Conservation (phyloP, 2,888 invertebrate species). For the Monopis laevigella region DNA sequence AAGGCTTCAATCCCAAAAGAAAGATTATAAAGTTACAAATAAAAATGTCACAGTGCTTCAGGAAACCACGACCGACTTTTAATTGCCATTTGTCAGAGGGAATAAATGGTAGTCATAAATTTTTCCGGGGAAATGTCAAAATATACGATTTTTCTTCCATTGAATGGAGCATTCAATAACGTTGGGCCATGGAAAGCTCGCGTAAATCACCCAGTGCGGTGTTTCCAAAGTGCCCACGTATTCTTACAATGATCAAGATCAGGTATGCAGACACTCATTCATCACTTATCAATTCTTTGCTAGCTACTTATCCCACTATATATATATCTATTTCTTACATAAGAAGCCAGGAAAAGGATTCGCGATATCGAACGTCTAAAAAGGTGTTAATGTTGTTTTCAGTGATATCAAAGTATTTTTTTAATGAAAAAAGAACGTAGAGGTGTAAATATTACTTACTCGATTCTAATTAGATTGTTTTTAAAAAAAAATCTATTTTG, state of each 20-base stretch:
- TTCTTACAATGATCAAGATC: slow-evolving; percentile 4
- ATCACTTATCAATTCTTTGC: no score
- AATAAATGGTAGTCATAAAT: slow-evolving; percentile 54
- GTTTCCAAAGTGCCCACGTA: slow-evolving; percentile 27
- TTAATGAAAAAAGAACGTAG: no score
- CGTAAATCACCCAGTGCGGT: slow-evolving; percentile 48
- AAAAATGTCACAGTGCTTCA: slow-evolving; percentile 21
- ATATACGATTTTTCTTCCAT: slow-evolving; percentile 58
- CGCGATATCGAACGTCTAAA: no score
- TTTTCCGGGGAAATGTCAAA: slow-evolving; percentile 42
- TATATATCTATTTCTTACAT: no score
- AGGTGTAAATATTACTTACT: no score
- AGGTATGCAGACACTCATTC: no score
- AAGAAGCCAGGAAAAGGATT: no score
- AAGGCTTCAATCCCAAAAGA: slow-evolving; percentile 20
- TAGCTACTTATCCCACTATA: no score
- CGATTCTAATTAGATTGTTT: no score
- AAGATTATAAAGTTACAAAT: slow-evolving; percentile 23
- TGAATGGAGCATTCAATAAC: slow-evolving; percentile 55
- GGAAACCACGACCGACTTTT: slow-evolving; percentile 28
- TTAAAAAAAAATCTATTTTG: no score
- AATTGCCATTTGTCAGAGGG: slow-evolving; percentile 47
- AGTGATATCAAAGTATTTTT: no score
- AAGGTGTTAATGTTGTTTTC: no score
- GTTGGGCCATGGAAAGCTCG: slow-evolving; percentile 32